Base-by-base conservation (phyloP, 2,113 vertebrate genomes). In the Toxostoma redivivum region DNA sequence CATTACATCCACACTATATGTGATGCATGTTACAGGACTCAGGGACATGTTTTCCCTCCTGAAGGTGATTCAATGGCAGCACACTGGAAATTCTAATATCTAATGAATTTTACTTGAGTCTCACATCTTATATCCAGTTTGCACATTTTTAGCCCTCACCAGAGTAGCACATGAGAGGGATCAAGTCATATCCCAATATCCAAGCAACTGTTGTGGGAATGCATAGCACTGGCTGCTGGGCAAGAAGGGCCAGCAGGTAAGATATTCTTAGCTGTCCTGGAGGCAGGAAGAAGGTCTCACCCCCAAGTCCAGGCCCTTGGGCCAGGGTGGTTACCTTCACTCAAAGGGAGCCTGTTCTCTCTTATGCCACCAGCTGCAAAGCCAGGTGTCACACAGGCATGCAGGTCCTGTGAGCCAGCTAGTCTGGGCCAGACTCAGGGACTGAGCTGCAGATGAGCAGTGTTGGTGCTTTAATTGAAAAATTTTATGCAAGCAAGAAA, bases 91-190 rank as follows among this genome's bases (percentile, higher is more conserved):
- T 61, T 77, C 40, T 60, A 42, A 14, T 8, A 7, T 58, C 17
- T 48, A n/a, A 35, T 37, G 24, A 35, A 33, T 57, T 48, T 28
- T 30, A 45, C 11, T 50, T 40, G 22, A 23, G 24, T 60, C 54
- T 83, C n/a, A 42, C 0, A 0, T 67, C 14, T 33, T 51, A 8
- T 12, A 23, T 16, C 14, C 30, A 17, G 2, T 53, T 18, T 62
- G 15, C 42, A 86, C 50, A 40, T 77, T 35, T 95, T 70, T 58
- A 25, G 6, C 31, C 14, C 24, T 53, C 22, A 47, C 14, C 5
- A 44, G 28, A 73, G 24, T 57, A 51, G 40, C 4, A 25, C 4
- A 15, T 19, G 22, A 51, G 3, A 4, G 38, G 15, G 38, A 86
- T 2, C 3, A 66, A 79, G 12, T 62, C 25, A 74, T 7, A 17